A percentile compares a stretch with the other conserved stretches of the same genome.
Evolutionary conservation across 1,140 invertebrate species (phyloP).

Genomic region (Schmidtea mediterranea): DNA sequence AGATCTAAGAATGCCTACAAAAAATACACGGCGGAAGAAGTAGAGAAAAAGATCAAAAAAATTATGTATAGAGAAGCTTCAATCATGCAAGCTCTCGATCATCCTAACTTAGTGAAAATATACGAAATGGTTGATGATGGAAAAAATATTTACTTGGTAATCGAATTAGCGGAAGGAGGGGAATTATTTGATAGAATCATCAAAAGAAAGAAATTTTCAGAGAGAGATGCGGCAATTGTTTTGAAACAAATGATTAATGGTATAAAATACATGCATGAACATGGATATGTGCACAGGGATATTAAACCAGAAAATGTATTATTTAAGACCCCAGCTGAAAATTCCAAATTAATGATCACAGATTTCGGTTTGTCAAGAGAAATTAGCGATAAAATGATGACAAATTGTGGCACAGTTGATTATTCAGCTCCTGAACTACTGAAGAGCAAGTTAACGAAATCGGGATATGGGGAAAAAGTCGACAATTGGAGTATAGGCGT

Average conservation of each 20-base stretch:
- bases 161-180: not conserved
- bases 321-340: not conserved
- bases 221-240: not conserved
- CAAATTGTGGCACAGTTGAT: not conserved
- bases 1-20: not conserved
- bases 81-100: not conserved
- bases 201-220: not conserved
- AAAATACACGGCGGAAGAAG: not conserved
- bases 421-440: not conserved
- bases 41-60: too few species aligned
- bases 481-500: not conserved
- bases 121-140: not conserved
- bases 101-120: not conserved
- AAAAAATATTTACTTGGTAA: not conserved
- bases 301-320: not conserved
- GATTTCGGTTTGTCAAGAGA: not conserved
- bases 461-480: not conserved
- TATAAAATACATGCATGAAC: not conserved
- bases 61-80: not conserved
- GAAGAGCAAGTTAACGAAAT: not conserved
- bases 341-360: not conserved
- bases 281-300: not conserved
- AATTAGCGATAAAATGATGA: not conserved
- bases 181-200: not conserved
- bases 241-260: not conserved